Percentiles rank a stretch among this genome's conserved stretches.
phyloP scores from a whole-genome alignment of 2,113 vertebrate genomes.

The Perca fluviatilis region DNA sequence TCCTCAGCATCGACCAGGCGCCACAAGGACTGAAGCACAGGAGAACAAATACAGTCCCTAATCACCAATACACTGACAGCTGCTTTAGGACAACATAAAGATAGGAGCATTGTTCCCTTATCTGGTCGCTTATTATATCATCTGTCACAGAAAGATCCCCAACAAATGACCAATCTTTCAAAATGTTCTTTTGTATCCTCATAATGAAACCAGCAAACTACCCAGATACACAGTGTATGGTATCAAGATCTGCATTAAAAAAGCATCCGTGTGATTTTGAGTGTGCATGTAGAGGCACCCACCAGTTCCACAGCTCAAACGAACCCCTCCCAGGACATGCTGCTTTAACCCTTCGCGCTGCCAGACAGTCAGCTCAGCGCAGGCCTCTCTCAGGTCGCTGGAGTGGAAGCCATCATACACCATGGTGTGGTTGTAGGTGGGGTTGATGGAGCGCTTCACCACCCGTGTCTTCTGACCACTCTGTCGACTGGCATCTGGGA shows the following conservation, averaged over 20 bases:
- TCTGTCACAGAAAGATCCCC: not conserved
- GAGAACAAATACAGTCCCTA: slow-evolving; percentile 15
- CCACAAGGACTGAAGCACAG: not conserved
- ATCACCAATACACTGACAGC: not conserved
- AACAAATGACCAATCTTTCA: not conserved
- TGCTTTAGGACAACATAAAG: slow-evolving; percentile 14
- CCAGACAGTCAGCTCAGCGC: slow-evolving; percentile 94
- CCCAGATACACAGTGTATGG: not conserved
- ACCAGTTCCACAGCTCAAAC: slow-evolving; percentile 95
- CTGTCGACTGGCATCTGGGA: slow-evolving; percentile 91
- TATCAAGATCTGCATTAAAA: not conserved
- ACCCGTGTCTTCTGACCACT: slow-evolving; percentile 93
- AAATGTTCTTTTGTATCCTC: not conserved
- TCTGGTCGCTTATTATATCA: not conserved
- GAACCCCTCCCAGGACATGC: slow-evolving; percentile 88
- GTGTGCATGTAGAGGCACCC: slow-evolving; percentile 29
- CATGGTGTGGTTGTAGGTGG: slow-evolving; percentile 97
- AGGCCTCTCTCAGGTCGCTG: slow-evolving; percentile 91
- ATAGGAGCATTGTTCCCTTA: not conserved
- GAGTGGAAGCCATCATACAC: slow-evolving; percentile 95
- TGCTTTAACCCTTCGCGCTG: slow-evolving; percentile 88
- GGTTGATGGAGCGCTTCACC: slow-evolving; percentile 88
- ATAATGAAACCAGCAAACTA: not conserved
- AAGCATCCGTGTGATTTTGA: not conserved
- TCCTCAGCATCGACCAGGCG: not conserved